These are phyloP conservation scores for Oligia latruncula DNA, from an alignment of 2,888 invertebrate species.

Conservation along the genomic window DNA sequence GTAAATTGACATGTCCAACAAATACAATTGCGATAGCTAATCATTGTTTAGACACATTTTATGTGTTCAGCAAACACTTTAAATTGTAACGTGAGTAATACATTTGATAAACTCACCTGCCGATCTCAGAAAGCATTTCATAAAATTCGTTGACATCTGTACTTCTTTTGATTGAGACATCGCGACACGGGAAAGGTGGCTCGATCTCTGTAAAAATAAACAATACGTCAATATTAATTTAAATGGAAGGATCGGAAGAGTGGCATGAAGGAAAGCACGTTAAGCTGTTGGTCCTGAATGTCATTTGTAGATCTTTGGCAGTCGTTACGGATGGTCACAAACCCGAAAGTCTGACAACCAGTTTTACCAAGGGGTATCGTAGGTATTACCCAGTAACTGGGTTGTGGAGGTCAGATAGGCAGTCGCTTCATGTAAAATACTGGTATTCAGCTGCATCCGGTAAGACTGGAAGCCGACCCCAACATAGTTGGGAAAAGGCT, in stretches of 20 bases:
- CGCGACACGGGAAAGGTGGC: constrained; percentile 96
- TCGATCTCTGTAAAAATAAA: constrained; percentile 93
- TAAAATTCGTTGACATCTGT: constrained; percentile 96
- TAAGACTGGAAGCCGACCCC: too few relatives aligned
- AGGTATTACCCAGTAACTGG: too few relatives aligned
- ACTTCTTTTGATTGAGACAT: constrained; percentile 95
- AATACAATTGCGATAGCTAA: constrained; percentile 54
- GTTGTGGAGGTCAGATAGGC: too few relatives aligned
- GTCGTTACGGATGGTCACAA: too few relatives aligned
- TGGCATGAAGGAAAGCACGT: neutral
- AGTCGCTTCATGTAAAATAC: too few relatives aligned
- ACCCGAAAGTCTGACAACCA: too few relatives aligned
- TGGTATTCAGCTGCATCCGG: too few relatives aligned
- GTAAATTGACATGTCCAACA: constrained; percentile 44
- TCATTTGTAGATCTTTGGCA: too few relatives aligned
- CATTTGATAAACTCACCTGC: constrained; percentile 92
- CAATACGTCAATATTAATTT: constrained; percentile 1
- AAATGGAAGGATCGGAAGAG: neutral
- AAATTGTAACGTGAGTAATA: constrained; percentile 18
- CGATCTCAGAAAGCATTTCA: constrained; percentile 96
- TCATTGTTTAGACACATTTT: constrained; percentile 48
- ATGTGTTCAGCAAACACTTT: constrained; percentile 32
- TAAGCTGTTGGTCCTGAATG: too few relatives aligned
- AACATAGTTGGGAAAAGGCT: too few relatives aligned
- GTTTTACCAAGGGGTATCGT: too few relatives aligned